Evolutionary conservation across 2,113 vertebrate species (phyloP), one percentile per base, ranked within the genome.

Genomic region (Zosterops pallidus): DNA sequence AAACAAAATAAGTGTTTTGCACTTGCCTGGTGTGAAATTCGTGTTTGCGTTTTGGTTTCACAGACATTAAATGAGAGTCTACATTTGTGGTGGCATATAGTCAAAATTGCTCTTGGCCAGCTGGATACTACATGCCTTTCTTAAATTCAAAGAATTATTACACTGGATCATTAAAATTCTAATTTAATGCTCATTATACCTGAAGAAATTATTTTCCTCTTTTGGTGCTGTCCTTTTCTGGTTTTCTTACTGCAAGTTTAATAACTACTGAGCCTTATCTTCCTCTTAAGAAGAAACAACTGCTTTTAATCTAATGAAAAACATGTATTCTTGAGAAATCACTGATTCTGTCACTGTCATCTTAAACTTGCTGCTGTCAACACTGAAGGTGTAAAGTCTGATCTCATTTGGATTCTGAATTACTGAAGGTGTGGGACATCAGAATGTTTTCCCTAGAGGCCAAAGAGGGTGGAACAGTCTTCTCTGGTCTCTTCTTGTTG

Each of bases 101-200:
- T 93, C 79, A 95, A 71, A 94, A 88, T 86, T 28, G 1, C 52
- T 50, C 69, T 92, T 93, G 79, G 64, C 92, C 70, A 78, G 82
- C 82, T 93, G 83, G 64, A 71, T 90, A 60, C 24, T n/a, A 56
- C 76, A 84, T 78, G 50, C 68, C 56, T 90, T 70, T 88, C 82
- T 88, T 90, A 64, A 91, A 92, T 81, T 76, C 59, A 70, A 64
- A 59, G 59, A 50, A 69, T 90, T 93, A 78, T 81, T 94, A 69
- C 20, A 71, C 33, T 50, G 60, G 35, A 49, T 90, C 83, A 68
- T 96, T 95, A 89, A 75, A 90, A 64, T 83, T 95, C 71, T 95
- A 90, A 93, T 85, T 93, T 92, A 86, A 68, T 6, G 3, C 22
- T 93, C 53, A 53, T 92, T 95, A 63, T 75, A 88, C 49, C 39